Conservation (phyloP, 2,113 vertebrate species). For the Megatriorchis doriae region DNA sequence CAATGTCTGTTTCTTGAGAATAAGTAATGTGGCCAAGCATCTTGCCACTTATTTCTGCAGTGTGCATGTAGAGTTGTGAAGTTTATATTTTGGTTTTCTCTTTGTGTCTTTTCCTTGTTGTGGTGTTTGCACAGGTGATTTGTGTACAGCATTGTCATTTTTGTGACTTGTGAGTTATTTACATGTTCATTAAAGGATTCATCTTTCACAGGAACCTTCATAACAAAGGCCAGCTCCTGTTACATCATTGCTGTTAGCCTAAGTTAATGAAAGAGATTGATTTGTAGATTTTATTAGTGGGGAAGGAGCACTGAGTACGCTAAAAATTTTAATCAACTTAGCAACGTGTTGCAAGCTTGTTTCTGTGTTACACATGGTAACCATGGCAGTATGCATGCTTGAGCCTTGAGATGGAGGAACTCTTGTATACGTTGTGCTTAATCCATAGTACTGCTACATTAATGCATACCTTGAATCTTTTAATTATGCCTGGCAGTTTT, state of each 20-base stretch:
- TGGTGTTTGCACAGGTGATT: not conserved
- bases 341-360: not conserved
- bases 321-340: not conserved
- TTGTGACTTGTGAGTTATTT: not conserved
- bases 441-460: not conserved
- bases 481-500: not conserved
- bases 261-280: not conserved
- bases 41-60: not conserved
- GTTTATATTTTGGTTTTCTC: not conserved
- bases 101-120: not conserved
- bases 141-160: not conserved
- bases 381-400: not conserved
- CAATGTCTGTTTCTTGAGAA: not conserved
- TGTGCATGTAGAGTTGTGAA: not conserved
- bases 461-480: not conserved
- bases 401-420: not conserved
- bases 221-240: not conserved
- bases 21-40: not conserved
- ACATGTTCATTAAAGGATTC: not conserved
- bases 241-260: not conserved
- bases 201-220: not conserved
- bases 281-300: not conserved
- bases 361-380: not conserved
- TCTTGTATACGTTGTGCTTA: not conserved
- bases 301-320: not conserved